A percentile compares a stretch with the other conserved stretches of the same genome.
phyloP scores from a whole-genome alignment of 2,797 vertebrate species.

The Danio choprae region DNA sequence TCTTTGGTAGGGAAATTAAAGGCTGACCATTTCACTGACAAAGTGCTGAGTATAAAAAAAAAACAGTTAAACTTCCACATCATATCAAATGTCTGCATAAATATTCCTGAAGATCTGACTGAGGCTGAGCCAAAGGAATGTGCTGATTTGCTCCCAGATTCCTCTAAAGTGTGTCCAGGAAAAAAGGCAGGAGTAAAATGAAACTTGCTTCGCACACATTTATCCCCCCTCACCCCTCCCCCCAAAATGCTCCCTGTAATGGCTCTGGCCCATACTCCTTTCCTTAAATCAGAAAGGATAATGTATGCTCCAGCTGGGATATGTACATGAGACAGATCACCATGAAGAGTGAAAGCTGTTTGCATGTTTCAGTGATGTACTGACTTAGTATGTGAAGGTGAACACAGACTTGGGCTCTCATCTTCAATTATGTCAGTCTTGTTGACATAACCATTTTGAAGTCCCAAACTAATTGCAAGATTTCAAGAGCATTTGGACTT shows the following conservation, averaged over 20 bases:
- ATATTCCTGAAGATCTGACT: conserved; percentile 36
- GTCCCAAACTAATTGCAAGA: neutral
- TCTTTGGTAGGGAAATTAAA: conserved; percentile 1
- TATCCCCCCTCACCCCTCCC: neutral
- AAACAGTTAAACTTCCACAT: conserved; percentile 27
- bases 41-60: conserved; percentile 34
- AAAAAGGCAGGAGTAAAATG: conserved; percentile 32
- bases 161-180: conserved; percentile 38
- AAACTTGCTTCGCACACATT: conserved; percentile 27
- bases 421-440: conserved; percentile 8
- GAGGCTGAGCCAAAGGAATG: conserved; percentile 45
- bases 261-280: conserved; percentile 14
- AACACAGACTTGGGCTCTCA: neutral
- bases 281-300: conserved; percentile 25
- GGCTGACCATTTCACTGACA: conserved; percentile 8
- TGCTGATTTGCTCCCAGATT: conserved; percentile 46
- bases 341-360: neutral
- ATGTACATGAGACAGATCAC: neutral
- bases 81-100: conserved; percentile 47
- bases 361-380: neutral
- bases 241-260: conserved; percentile 9
- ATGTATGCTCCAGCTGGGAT: conserved; percentile 8
- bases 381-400: neutral
- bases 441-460: neutral
- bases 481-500: neutral